Base-by-base conservation (phyloP, 2,888 invertebrate species). In the Hemithea aestivaria region DNA sequence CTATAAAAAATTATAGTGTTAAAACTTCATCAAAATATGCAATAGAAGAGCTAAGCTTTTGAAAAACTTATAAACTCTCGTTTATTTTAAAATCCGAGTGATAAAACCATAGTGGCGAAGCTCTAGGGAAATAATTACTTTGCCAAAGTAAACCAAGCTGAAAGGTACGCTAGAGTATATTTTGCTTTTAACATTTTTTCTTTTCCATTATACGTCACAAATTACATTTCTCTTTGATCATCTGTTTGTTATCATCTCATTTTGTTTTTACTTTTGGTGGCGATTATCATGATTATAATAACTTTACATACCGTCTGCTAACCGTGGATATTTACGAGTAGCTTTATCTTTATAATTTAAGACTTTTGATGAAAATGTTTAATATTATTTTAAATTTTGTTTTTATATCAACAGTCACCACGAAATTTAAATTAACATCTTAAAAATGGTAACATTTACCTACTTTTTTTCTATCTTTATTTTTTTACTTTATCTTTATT, bases 61-160 rank as follows among this genome's bases (percentile, higher is more conserved):
- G 8, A 23, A 27, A 24, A 31, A 9, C 1, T 16, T 16, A 22
- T 35, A 26, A 38, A 32, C 24, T 29, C 12, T 25, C 20, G n/a
- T 26, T n/a, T 30, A 10, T 31, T 16, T 27, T 22, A 23, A 32
- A 37, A 31, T 27, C 29, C 24, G 8, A 28, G 10, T 7, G 23
- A 33, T 37, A 28, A 33, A 27, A 38, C 27, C 24, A 33, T 24
- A 33, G 28, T 25, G 31, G 27, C 23, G 38, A 39, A 11, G 21
- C 22, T 12, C 33, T n/a, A 29, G 29, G 7, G 20, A 35, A 23
- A 35, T 35, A 34, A 34, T 40, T 40, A 35, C 40, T 40, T 40
- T 40, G 30, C 35, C 29, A 40, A 40, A 40, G 35, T 35, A 40
- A 40, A 34, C 22, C 27, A 16, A 27, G 35, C 27, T 35, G 35